Base-by-base conservation (phyloP, 2,888 invertebrate genomes). In the Anthrax anthrax region DNA sequence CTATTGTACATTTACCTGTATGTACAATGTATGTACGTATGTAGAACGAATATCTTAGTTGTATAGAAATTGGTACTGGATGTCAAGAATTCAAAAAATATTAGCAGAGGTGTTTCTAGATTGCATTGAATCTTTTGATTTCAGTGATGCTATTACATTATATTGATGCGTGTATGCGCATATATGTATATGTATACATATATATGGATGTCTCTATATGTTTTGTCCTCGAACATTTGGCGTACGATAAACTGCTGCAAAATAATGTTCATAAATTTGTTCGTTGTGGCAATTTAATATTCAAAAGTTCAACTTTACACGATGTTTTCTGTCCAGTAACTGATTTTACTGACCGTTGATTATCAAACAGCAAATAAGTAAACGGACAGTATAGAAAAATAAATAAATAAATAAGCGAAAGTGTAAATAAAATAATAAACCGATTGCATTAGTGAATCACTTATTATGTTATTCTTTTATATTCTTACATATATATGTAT, bases 261-360 rank as follows among this genome's bases (percentile, higher is more conserved):
- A 45, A 40, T 45, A 40, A 39, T 23, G 40, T 45, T 45, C 45
- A 45, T 45, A 45, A 45, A 45, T 45, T 45, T 45, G 45, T 45
- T 40, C 32, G 27, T 40, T 27, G 36, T 40, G 40, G 40, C 45
- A 45, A 45, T 45, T 45, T 40, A 45, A 45, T 45, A 45, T 45
- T 23, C 36, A 37, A 41, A 45, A 40, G 34, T 23, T 40, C 39
- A 36, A 40, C 36, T 45, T 40, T 45, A 45, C 45, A 45, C 34
- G 40, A 41, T 45, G 39, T 45, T 45, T 45, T 36, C 45, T 40
- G 39, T 41, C 40, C 36, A 12, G 23, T 39, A 45, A 36, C 19
- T 45, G 40, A 45, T 37, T 41, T 19, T 32, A 44, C 39, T 40
- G 40, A 36, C 40, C 40, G 40, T 23, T 45, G 45, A 45, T 40